Conservation (phyloP, 2,113 vertebrate genomes). For the Neoarius graeffei region DNA sequence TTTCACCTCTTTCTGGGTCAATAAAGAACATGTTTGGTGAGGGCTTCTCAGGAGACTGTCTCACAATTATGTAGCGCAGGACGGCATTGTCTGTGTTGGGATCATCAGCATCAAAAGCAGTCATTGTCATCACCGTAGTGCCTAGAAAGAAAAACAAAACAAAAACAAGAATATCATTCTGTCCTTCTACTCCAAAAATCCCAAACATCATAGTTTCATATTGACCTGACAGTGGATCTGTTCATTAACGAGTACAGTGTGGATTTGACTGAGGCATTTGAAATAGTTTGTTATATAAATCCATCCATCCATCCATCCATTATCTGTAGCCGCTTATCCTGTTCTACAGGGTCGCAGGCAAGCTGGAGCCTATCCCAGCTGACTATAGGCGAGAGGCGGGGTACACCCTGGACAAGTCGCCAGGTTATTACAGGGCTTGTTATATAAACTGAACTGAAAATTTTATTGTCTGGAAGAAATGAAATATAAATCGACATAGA, state of each 20-base stretch:
- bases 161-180: background rate
- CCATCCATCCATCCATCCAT: too few species aligned
- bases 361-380: too few species aligned
- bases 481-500: background rate
- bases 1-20: constrained; percentile 92
- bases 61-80: constrained; percentile 89
- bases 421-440: background rate
- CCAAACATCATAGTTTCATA: background rate
- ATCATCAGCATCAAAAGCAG: constrained; percentile 89
- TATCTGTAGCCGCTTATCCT: too few species aligned
- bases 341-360: too few species aligned
- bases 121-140: constrained; percentile 94
- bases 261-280: background rate
- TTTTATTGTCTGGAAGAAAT: background rate
- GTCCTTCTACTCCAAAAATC: background rate
- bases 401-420: too few species aligned
- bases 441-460: background rate
- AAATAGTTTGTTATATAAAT: background rate
- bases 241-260: background rate
- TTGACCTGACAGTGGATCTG: background rate
- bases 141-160: constrained; percentile 65
- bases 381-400: too few species aligned
- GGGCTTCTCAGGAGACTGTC: constrained; percentile 90
- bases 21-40: constrained; percentile 99
- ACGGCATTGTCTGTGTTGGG: constrained; percentile 88